phyloP scores from a whole-genome alignment of 2,888 invertebrate species.

The Cephalotes varians region DNA sequence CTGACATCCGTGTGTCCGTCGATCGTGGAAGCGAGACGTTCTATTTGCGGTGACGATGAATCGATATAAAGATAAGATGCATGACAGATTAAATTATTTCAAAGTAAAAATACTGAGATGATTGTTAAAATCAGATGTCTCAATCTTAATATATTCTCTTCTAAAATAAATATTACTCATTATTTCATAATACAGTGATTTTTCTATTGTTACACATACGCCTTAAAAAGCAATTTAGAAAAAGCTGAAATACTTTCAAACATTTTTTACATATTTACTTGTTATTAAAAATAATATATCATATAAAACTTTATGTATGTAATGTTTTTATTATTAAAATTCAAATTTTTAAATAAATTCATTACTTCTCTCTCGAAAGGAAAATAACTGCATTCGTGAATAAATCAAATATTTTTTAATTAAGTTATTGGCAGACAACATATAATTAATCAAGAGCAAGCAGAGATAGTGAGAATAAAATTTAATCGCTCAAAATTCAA shows the following conservation, averaged over 20 bases:
- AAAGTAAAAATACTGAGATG: neutral
- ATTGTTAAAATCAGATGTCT: neutral
- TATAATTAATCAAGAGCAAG: neutral
- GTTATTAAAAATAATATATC: neutral
- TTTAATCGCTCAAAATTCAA: neutral
- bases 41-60: constrained; percentile 19
- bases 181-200: neutral
- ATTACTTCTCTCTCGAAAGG: neutral
- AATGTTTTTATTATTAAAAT: neutral
- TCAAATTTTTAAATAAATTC: neutral
- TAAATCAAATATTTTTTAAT: neutral
- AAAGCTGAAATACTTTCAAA: neutral
- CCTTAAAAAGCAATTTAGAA: neutral
- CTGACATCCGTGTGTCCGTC: constrained; percentile 32
- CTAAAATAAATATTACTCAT: neutral
- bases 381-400: neutral
- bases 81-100: neutral
- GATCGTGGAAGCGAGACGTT: constrained; percentile 18
- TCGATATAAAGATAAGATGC: neutral
- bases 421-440: neutral
- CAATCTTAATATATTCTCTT: neutral
- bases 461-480: neutral
- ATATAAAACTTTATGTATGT: neutral
- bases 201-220: neutral
- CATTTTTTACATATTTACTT: neutral